Evolutionary conservation across 2,888 invertebrate species (phyloP).

Genomic region (Spilarctia lutea): DNA sequence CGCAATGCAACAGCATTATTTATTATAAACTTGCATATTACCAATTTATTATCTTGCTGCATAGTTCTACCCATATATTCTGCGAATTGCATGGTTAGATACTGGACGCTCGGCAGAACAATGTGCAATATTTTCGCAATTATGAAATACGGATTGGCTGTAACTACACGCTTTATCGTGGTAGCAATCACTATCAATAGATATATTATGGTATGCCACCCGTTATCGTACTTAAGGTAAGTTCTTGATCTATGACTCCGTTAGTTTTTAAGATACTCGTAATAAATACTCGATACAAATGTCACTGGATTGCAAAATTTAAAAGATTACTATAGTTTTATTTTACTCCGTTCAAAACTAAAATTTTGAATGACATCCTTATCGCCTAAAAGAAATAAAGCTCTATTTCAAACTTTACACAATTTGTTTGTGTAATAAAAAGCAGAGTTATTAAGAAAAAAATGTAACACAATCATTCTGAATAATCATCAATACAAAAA

Average conservation of each 20-base stretch:
- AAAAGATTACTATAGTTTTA: neutral
- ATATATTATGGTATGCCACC: constrained; percentile 94
- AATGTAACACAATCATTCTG: neutral
- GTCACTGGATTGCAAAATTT: too few relatives aligned
- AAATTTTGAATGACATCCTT: too few relatives aligned
- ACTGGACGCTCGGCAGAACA: constrained; percentile 90
- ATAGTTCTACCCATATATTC: constrained; percentile 92
- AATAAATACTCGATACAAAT: too few relatives aligned
- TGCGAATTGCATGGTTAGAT: constrained; percentile 89
- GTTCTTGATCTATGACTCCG: neutral
- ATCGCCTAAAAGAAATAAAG: neutral
- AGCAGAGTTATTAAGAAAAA: neutral
- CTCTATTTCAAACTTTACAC: neutral
- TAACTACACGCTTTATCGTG: constrained; percentile 92
- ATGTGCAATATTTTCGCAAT: constrained; percentile 92
- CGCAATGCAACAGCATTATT: constrained; percentile 94
- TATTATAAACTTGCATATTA: constrained; percentile 93
- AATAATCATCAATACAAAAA: too few relatives aligned
- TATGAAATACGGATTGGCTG: constrained; percentile 90
- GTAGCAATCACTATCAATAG: constrained; percentile 93
- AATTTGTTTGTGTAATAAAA: neutral
- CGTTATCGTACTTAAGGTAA: constrained; percentile 91
- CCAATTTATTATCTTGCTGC: constrained; percentile 92
- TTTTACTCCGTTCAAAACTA: neutral
- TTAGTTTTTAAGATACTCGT: too few relatives aligned